Conservation (phyloP, 2,888 invertebrate genomes). For the Tanaodytes sp. region DNA sequence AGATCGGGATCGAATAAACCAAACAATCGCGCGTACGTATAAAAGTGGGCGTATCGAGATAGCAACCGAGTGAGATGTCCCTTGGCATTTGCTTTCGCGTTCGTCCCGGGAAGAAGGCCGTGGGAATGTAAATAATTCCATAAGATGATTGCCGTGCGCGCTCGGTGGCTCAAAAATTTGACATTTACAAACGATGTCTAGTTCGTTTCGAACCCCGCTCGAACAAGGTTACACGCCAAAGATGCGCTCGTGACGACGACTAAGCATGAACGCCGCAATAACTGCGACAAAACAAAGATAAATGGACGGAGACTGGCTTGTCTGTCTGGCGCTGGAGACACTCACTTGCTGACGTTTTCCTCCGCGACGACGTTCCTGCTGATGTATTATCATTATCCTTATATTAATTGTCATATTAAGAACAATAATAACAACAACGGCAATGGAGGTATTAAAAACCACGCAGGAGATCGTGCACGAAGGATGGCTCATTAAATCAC, state of each 20-base stretch:
- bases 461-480: constrained; percentile 85
- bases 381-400: too few relatives aligned
- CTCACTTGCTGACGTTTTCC: constrained; percentile 1
- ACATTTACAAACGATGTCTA: constrained; percentile 9
- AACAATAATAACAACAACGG: constrained; percentile 29
- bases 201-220: background rate
- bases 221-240: constrained; percentile 18
- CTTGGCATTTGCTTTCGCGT: background rate
- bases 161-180: constrained; percentile 15
- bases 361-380: constrained; percentile 5
- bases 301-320: constrained; percentile 53
- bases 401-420: too few relatives aligned
- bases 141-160: background rate
- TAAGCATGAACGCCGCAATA: constrained; percentile 5
- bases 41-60: constrained; percentile 45
- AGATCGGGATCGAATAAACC: constrained; percentile 22
- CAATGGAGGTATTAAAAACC: constrained; percentile 72
- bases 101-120: background rate
- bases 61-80: constrained; percentile 26
- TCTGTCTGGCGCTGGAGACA: background rate
- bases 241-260: constrained; percentile 33
- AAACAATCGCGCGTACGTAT: constrained; percentile 28
- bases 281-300: constrained; percentile 20
- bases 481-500: constrained; percentile 97
- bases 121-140: constrained; percentile 2